These are phyloP conservation scores for Epinotia brunnichana DNA, from an alignment of 2,888 invertebrate species.

Conservation along the genomic window DNA sequence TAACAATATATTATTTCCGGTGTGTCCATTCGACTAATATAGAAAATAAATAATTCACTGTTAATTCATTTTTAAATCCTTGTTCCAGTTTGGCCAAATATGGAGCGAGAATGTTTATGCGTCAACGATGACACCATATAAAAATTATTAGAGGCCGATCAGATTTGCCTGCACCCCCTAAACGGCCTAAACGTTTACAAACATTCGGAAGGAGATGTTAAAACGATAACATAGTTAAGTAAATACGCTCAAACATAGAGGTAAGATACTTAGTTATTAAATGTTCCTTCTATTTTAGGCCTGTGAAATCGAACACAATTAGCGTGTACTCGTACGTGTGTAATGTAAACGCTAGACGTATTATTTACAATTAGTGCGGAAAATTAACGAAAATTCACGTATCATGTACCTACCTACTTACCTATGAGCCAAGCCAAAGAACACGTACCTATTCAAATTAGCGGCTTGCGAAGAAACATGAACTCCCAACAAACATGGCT, in stretches of 20 bases:
- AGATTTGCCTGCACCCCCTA: no score
- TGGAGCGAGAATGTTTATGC: not conserved
- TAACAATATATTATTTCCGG: not conserved
- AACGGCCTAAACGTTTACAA: no score
- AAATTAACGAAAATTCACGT: not conserved
- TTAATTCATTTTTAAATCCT: not conserved
- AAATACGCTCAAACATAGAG: no score
- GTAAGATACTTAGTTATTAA: not conserved
- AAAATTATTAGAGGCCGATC: no score
- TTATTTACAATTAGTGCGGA: not conserved
- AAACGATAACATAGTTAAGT: no score
- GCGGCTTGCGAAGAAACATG: constrained; percentile 11
- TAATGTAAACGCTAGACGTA: not conserved
- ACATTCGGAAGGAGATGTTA: no score
- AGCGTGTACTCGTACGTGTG: no score
- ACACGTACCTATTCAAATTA: constrained; percentile 1
- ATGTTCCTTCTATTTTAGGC: not conserved
- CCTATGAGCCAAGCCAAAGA: not conserved
- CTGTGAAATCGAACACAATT: constrained; percentile 11
- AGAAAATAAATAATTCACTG: not conserved
- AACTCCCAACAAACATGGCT: constrained; percentile 15
- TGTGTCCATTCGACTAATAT: not conserved
- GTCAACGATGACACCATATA: no score
- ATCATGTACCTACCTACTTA: no score
- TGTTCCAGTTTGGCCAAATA: not conserved